A percentile compares a stretch with the other conserved stretches of the same genome.
phyloP scores from a whole-genome alignment of 2,888 invertebrate genomes.

The Drosophila cognata region DNA sequence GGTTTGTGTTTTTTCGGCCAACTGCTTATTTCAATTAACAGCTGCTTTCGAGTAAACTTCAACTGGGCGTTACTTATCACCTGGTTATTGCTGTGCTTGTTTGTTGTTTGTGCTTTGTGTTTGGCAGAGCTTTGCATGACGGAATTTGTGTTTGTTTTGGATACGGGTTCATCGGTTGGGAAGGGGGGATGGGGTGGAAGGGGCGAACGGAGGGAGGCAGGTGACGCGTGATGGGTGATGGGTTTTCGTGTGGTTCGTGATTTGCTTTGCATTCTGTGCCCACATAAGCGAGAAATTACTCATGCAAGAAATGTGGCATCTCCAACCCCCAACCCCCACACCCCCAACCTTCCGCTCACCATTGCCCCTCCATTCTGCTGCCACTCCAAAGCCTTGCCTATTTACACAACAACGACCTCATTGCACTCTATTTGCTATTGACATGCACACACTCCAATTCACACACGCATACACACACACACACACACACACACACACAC shows the following conservation, averaged over 20 bases:
- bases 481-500: neutral
- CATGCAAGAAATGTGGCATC: neutral
- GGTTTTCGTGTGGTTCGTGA: neutral
- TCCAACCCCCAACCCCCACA: neutral
- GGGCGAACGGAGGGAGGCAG: neutral
- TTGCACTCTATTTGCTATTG: neutral
- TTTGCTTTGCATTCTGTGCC: neutral
- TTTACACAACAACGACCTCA: neutral
- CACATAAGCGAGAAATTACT: neutral
- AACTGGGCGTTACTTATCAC: neutral
- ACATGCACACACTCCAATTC: neutral
- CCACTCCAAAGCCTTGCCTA: neutral
- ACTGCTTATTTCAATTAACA: neutral
- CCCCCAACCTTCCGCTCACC: neutral
- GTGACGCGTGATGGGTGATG: neutral
- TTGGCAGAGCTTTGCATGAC: neutral
- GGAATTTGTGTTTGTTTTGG: neutral
- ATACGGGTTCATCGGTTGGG: neutral
- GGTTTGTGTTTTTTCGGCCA: no score
- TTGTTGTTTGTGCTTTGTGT: neutral
- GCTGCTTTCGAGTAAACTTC: neutral
- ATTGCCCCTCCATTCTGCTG: neutral
- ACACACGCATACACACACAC: neutral
- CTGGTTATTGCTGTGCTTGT: neutral
- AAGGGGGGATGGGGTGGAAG: neutral